Evolutionary conservation across 2,113 vertebrate species (phyloP).

Genomic region (Syrrhaptes paradoxus): DNA sequence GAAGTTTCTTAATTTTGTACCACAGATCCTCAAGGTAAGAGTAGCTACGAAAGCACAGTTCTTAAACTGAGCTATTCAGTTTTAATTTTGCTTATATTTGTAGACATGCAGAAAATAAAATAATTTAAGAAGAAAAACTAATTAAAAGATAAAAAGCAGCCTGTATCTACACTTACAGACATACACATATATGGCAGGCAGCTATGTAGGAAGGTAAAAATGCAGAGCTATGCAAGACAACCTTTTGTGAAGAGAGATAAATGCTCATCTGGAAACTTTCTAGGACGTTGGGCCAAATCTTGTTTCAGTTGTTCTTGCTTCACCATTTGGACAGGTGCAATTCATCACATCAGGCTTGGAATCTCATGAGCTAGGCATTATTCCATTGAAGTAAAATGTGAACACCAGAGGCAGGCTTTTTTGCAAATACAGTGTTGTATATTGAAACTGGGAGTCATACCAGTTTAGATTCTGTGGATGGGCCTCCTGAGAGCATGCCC

Average conservation of each 20-base stretch:
- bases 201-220: neutral
- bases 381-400: neutral
- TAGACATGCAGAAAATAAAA: neutral
- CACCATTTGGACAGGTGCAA: neutral
- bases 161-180: neutral
- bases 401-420: neutral
- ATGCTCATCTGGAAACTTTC: neutral
- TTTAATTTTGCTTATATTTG: neutral
- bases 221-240: neutral
- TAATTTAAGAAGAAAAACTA: neutral
- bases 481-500: neutral
- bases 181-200: neutral
- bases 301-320: conserved; percentile 8
- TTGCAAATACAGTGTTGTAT: neutral
- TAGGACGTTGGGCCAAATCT: neutral
- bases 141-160: neutral
- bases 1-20: neutral
- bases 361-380: neutral
- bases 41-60: neutral
- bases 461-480: neutral
- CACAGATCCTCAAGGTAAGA: neutral
- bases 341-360: neutral
- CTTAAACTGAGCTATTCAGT: neutral
- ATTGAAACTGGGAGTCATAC: neutral
- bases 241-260: neutral